Evolutionary conservation across 2,888 invertebrate genomes (phyloP).

Genomic region (Diploptera punctata): DNA sequence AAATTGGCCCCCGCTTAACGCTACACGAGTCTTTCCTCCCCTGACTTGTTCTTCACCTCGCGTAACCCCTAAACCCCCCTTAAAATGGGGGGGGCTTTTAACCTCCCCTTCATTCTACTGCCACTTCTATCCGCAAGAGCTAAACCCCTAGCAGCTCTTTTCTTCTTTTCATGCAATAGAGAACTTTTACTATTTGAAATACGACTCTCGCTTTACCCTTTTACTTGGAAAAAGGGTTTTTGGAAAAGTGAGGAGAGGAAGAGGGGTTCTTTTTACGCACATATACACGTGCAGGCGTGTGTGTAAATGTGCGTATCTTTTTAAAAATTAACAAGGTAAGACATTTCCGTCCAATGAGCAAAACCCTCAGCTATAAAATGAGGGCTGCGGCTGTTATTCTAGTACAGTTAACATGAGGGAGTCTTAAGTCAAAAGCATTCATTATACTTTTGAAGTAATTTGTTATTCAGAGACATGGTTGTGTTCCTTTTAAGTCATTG

Average conservation of each 20-base stretch:
- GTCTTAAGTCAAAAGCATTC: too few species aligned
- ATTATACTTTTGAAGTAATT: too few species aligned
- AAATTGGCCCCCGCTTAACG: conserved; percentile 21
- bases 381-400: too few species aligned
- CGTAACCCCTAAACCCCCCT: background rate
- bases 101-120: background rate
- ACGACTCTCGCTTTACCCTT: conserved; percentile 9
- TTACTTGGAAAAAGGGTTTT: background rate
- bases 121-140: background rate
- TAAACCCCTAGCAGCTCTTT: conserved; percentile 1
- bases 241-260: background rate
- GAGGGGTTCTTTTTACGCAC: too few species aligned
- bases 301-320: background rate
- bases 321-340: conserved; percentile 2
- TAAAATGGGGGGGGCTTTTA: background rate
- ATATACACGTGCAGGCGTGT: background rate
- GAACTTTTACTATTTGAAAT: conserved; percentile 6
- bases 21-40: background rate
- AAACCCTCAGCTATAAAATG: too few species aligned
- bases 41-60: background rate
- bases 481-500: too few species aligned
- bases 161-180: background rate
- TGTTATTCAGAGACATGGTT: too few species aligned
- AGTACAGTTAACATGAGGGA: too few species aligned
- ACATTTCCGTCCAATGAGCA: background rate